These are phyloP conservation scores for Chamaea fasciata DNA, from an alignment of 2,113 vertebrate genomes.

Conservation along the genomic window DNA sequence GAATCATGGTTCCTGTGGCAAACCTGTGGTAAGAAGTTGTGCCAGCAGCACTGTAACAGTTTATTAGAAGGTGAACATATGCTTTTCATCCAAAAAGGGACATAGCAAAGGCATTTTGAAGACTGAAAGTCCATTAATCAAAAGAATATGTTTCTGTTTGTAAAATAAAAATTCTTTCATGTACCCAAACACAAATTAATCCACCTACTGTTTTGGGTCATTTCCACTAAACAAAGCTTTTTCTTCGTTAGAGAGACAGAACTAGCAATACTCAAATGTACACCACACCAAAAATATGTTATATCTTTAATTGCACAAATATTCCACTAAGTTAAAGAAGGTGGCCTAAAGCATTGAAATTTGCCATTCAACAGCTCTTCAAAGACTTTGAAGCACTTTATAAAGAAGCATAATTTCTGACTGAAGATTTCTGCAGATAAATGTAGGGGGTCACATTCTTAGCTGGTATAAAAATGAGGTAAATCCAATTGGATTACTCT, in stretches of 20 bases:
- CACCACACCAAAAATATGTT: not conserved
- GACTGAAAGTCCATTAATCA: not conserved
- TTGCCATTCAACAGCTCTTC: not conserved
- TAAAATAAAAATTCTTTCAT: constrained; percentile 17
- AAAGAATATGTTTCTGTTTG: constrained; percentile 5
- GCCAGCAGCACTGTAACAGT: constrained; percentile 10
- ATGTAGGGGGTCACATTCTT: not conserved
- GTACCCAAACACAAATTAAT: not conserved
- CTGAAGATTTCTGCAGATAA: constrained; percentile 2
- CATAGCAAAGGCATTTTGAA: constrained; percentile 15
- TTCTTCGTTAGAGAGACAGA: not conserved
- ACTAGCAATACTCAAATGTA: not conserved
- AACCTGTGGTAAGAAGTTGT: constrained; percentile 35
- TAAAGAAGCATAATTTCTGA: not conserved
- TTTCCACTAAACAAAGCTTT: not conserved
- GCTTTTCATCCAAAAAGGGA: constrained; percentile 23
- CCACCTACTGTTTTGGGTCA: not conserved
- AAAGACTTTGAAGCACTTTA: not conserved
- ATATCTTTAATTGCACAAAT: not conserved
- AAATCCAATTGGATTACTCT: not conserved
- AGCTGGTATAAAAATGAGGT: not conserved
- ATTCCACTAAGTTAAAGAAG: not conserved
- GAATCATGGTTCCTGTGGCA: constrained; percentile 61
- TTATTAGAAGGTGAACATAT: constrained; percentile 29
- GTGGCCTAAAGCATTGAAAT: not conserved